phyloP scores from a whole-genome alignment of 2,888 invertebrate species.

The Cephus rjabovi region DNA sequence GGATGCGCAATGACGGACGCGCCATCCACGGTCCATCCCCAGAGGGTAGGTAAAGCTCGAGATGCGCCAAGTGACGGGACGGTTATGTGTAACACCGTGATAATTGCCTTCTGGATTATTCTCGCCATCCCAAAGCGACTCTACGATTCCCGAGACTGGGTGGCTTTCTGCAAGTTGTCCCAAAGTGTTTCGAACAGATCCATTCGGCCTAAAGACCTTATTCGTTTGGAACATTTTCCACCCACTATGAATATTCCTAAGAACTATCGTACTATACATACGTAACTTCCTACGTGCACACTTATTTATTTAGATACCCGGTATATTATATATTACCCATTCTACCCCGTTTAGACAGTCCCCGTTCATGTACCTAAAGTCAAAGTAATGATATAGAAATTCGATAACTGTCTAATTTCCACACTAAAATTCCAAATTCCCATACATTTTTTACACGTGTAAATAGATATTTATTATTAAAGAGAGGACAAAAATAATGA shows the following conservation, averaged over 20 bases:
- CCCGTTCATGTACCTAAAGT: no score
- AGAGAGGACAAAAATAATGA: neutral
- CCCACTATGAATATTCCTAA: neutral
- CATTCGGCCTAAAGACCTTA: neutral
- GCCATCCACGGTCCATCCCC: neutral
- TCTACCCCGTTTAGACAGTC: no score
- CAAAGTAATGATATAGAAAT: no score
- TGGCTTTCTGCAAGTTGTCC: neutral
- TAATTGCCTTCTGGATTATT: slow-evolving; percentile 32
- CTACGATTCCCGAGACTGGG: neutral
- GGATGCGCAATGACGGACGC: neutral
- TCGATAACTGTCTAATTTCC: no score
- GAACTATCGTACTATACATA: no score
- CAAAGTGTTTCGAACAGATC: neutral
- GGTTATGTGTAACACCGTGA: slow-evolving; percentile 22
- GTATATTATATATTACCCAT: no score
- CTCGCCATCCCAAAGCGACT: slow-evolving; percentile 21
- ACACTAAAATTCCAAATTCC: no score
- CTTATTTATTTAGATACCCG: no score
- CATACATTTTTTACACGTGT: neutral
- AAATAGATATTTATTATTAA: neutral
- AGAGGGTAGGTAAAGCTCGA: neutral
- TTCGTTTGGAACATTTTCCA: neutral
- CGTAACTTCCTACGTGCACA: no score
- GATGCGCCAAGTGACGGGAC: slow-evolving; percentile 1